phyloP scores from a whole-genome alignment of 2,113 vertebrate species.

The Gila orcuttii region DNA sequence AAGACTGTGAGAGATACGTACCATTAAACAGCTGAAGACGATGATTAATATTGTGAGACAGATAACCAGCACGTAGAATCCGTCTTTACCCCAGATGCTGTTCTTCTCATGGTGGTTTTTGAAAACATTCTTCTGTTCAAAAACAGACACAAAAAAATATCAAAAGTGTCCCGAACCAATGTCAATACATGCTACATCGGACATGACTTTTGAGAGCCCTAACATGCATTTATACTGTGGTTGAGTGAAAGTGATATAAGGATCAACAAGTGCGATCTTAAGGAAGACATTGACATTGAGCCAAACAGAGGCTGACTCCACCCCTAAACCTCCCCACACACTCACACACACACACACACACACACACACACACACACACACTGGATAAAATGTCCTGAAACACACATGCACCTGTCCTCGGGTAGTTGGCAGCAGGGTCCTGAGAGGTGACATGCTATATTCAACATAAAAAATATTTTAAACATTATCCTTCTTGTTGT shows the following conservation, averaged over 20 bases:
- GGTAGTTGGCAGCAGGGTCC: background rate
- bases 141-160: conserved; percentile 60
- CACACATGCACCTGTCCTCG: conserved; percentile 19
- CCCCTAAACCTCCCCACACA: conserved; percentile 39
- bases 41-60: conserved; percentile 95
- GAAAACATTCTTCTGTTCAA: conserved; percentile 89
- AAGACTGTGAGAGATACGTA: conserved; percentile 64
- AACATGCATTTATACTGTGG: conserved; percentile 4
- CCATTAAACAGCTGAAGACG: conserved; percentile 92
- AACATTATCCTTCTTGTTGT: background rate
- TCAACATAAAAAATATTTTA: background rate
- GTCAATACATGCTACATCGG: background rate
- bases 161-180: background rate
- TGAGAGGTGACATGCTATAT: background rate
- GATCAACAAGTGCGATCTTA: conserved; percentile 40
- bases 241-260: conserved; percentile 47
- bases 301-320: conserved; percentile 25
- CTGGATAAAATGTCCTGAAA: background rate
- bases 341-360: conserved; percentile 24
- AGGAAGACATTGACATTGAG: conserved; percentile 43
- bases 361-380: conserved; percentile 20
- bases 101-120: conserved; percentile 87
- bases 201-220: background rate
- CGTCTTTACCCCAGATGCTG: conserved; percentile 89
- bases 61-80: conserved; percentile 88